Evolutionary conservation across 2,113 vertebrate genomes (phyloP).

Genomic region (Lipophrys pholis): DNA sequence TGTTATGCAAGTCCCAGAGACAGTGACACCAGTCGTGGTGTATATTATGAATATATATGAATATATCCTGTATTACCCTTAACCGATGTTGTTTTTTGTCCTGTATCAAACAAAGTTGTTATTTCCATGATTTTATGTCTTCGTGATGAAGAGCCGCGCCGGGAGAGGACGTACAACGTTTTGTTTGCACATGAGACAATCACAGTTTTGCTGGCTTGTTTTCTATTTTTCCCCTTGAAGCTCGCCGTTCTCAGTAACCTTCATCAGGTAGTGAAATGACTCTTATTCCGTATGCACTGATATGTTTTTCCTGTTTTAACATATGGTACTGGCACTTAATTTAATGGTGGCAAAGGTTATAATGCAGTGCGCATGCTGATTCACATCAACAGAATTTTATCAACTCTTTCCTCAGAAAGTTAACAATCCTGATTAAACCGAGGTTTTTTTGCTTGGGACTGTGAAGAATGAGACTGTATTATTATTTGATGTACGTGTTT

Average conservation of each 20-base stretch:
- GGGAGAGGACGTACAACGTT: slow-evolving; percentile 12
- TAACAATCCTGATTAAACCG: slow-evolving; percentile 31
- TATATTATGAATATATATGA: slow-evolving; percentile 67
- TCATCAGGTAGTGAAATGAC: slow-evolving; percentile 31
- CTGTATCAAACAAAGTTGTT: slow-evolving; percentile 27
- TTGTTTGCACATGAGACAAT: slow-evolving; percentile 75
- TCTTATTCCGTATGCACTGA: slow-evolving; percentile 70
- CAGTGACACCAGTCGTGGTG: slow-evolving; percentile 64
- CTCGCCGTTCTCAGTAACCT: slow-evolving; percentile 48
- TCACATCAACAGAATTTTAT: slow-evolving; percentile 8
- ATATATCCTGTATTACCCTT: slow-evolving; percentile 61
- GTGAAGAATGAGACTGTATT: slow-evolving; percentile 80
- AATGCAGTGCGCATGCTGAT: slow-evolving; percentile 44
- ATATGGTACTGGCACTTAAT: slow-evolving; percentile 64
- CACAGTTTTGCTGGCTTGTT: slow-evolving; percentile 52
- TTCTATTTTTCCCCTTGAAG: neutral
- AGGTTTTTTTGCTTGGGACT: slow-evolving; percentile 64
- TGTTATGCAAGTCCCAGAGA: slow-evolving; percentile 73
- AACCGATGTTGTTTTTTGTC: slow-evolving; percentile 37
- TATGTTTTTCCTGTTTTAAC: slow-evolving; percentile 33
- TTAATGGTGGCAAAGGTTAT: slow-evolving; percentile 45
- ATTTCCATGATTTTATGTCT: slow-evolving; percentile 39
- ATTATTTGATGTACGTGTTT: slow-evolving; percentile 69
- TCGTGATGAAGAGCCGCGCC: slow-evolving; percentile 26
- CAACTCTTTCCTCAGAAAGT: slow-evolving; percentile 16